Evolutionary conservation across 2,113 vertebrate species (phyloP), one percentile per base, ranked within the genome.

Genomic region (Erythrocercus mccallii): DNA sequence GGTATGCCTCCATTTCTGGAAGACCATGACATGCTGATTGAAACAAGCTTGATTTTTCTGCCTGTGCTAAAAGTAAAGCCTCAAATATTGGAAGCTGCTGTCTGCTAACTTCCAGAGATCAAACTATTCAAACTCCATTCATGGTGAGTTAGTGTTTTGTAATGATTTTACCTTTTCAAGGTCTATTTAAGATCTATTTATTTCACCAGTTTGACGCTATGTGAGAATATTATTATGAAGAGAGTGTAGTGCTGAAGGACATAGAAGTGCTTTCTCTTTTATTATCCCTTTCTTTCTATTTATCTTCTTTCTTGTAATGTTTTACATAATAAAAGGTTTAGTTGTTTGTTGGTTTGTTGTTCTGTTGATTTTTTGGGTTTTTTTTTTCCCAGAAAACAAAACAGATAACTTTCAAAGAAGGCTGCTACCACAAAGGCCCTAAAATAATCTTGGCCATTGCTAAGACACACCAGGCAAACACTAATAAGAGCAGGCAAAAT

Each of bases 301-400:
- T 72, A 38, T 50, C 19, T 80, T 25, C 42, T 82, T 91, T 71
- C 30, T 70, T 73, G 30, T 44, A 50, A 47, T 61, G 12, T 42
- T 97, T 96, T 85, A 35, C 73, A 77, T 82, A 91, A 87, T 61
- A 87, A 82, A 95, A 92, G 11, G 3, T 44, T 79, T 79, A 40
- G n/a, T 28, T 42, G 16, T 68, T 82, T 51, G 8, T 45, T 85
- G 5, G 3, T 58, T 77, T 58, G 18, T 65, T 64, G 19, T 28
- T 11, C 19, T 54, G 44, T 33, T 70, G 21, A 24, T 21, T 12
- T 53, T 40, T 38, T 11, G 1, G 8, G 20, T 45, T 44, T 66
- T 58, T 45, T 48, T 65, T 30, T 7, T 0, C 16, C 8, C 42
- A 76, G n/a, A 72, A 92, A 64, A 51, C 42, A 90, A 70, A 92